These are phyloP conservation scores for Catostylus mosaicus DNA, from an alignment of 30 jellyfish, hydroid and myxozoan genomes.

Conservation along the genomic window DNA sequence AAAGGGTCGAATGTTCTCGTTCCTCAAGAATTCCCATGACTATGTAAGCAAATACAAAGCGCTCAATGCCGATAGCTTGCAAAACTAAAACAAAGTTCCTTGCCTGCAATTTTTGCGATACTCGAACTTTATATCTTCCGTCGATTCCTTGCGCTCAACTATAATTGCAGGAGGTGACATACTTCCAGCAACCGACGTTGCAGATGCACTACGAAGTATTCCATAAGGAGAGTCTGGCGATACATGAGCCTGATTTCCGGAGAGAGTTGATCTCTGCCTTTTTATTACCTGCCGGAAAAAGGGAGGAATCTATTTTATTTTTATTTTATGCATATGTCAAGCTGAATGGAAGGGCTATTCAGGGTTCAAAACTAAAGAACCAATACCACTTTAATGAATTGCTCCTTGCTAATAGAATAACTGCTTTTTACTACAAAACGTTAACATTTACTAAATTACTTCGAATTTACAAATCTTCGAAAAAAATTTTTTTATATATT, in stretches of 20 bases:
- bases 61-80: too few species aligned
- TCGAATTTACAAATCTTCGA: too few species aligned
- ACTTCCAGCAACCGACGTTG: constrained; percentile 73
- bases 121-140: constrained; percentile 55
- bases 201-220: constrained; percentile 60
- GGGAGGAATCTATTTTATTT: not conserved
- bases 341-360: not conserved
- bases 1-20: too few species aligned
- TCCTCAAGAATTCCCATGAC: too few species aligned
- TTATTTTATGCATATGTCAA: not conserved
- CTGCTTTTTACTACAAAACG: too few species aligned
- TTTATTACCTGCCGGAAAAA: constrained; percentile 32
- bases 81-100: too few species aligned
- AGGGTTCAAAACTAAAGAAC: too few species aligned
- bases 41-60: too few species aligned
- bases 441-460: too few species aligned
- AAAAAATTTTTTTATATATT: too few species aligned
- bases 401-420: too few species aligned
- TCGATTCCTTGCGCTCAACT: constrained; percentile 63
- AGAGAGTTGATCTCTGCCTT: constrained; percentile 13
- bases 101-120: constrained; percentile 80
- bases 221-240: constrained; percentile 88
- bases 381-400: too few species aligned
- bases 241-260: constrained; percentile 45
- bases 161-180: constrained; percentile 93